Percentiles rank a stretch among this genome's conserved stretches.
These are phyloP conservation scores for Bombus sibiricus DNA, from an alignment of 1,140 invertebrate genomes.

Conservation along the genomic window DNA sequence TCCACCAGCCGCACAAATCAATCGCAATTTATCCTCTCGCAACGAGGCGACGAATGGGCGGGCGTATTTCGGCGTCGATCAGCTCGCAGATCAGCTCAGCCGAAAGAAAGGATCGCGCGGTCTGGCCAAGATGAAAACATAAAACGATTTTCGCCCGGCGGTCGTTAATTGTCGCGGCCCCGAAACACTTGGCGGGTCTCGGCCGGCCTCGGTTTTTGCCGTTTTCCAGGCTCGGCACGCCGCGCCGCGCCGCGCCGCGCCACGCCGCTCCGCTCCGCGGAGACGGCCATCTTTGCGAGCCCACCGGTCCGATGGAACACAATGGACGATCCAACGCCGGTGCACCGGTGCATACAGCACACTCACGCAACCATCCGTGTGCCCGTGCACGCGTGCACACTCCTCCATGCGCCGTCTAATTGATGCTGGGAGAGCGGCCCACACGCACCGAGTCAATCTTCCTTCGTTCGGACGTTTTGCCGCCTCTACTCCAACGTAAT, in stretches of 20 bases:
- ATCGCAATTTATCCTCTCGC: background rate
- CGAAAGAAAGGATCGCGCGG: conserved; percentile 20
- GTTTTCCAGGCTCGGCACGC: conserved; percentile 30
- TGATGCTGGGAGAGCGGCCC: conserved; percentile 71
- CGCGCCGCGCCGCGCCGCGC: conserved; percentile 11
- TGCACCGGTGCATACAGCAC: conserved; percentile 27
- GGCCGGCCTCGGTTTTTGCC: conserved; percentile 13
- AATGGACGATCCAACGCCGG: conserved; percentile 56
- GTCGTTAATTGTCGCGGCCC: conserved; percentile 55
- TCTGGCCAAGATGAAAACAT: conserved; percentile 44
- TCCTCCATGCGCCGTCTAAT: conserved; percentile 68
- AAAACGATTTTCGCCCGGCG: conserved; percentile 42
- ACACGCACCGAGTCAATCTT: conserved; percentile 74
- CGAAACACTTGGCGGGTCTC: conserved; percentile 58
- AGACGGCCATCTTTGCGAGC: conserved; percentile 64
- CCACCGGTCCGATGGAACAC: conserved; percentile 52
- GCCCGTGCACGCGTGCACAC: conserved; percentile 54
- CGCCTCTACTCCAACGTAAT: conserved; percentile 38
- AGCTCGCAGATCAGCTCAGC: background rate
- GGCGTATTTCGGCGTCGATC: background rate
- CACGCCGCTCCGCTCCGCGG: conserved; percentile 24
- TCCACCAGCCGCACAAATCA: background rate
- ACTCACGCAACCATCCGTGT: background rate
- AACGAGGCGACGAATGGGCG: background rate
- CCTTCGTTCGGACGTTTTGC: conserved; percentile 65